Evolutionary conservation across 2,113 vertebrate species (phyloP), one percentile per base, ranked within the genome.

Genomic region (Menidia beryllina): DNA sequence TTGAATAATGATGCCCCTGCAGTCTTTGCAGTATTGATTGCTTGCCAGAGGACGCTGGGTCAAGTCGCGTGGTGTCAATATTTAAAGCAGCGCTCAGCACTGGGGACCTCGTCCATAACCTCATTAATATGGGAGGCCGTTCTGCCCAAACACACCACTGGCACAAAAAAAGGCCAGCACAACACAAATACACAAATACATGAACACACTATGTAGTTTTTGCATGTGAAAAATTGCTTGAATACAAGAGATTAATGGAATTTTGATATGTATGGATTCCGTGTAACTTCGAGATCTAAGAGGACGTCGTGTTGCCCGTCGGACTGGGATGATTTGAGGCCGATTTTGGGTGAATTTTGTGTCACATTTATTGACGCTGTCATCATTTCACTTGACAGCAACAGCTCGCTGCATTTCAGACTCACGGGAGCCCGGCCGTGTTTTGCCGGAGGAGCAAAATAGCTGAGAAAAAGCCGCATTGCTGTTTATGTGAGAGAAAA

Each of bases 11-110:
- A 85, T 85, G 65, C 73, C 72, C 57, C 72, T 48, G 69, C 77
- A 77, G 64, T 75, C 68, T 75, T 88, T 73, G 69, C 72, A 54
- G 71, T 84, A 89, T 90, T 62, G 89, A 91, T 89, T 43, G 47
- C 64, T 45, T 69, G 86, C 84, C 79, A 80, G 81, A 82, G 82
- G 86, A 88, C 85, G 83, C 78, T 59, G 83, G 87, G 89, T 88
- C 86, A 84, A 84, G 77, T 81, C 77, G 39, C 82, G 47, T 3
- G 72, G 77, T 89, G 88, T 89, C 88, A 83, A 86, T 90, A 88
- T 87, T 89, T 88, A 92, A 87, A 89, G 82, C 82, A 81, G 76
- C 66, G 25, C 79, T 73, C 74, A 82, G 82, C 81, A 68, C 82
- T 47, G 19, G 78, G 79, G 78, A 87, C 86, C 87, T 84, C 73